Evolutionary conservation across 2,888 invertebrate genomes (phyloP), one percentile per base, ranked within the genome.

Genomic region (Conchocele bisecta): DNA sequence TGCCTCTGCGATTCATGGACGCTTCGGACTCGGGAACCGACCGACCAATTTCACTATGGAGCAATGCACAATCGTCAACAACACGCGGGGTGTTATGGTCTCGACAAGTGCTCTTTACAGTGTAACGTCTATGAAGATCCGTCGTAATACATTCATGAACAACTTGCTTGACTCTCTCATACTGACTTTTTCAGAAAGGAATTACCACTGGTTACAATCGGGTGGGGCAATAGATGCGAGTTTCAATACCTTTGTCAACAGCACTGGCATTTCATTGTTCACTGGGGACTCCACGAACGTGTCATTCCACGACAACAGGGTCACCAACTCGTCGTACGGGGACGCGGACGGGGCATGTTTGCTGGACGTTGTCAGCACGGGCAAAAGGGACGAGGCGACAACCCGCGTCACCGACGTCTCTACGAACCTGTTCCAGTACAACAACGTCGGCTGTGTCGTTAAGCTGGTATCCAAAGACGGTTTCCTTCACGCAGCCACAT

Each of bases 391-490:
- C 35, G 7, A 15, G 15, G n/a, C 24, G 15, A 31, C 6, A 9
- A 22, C n/a, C 13, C 46, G 51, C 31, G 42, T 33, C 3, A 42
- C 71, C 26, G 54, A 53, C 20, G 46, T 74, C 15, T 71, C 68
- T 5, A 61, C 74, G 22, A 79, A 75, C 65, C 35, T 51, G 15
- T 73, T 79, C 29, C 35, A 57, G 22, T 50, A 51, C 22, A 61
- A 58, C 3, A 42, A 24, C 24, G 54, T 61, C 17, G 22, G 29
- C n/a, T 74, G 74, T 51, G 42, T 61, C 24, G 50, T 71, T 7
- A 17, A 41, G 4, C 17, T 76, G n/a, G n/a, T n/a, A n/a, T 28
- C 22, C 13, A 44, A 63, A 29, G 48, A 51, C 11, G 56, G 31
- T 26, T 31, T 53, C 26, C 57, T 58, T 26, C 20, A 37, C 13